Evolutionary conservation across 1,140 invertebrate genomes (phyloP), one percentile per base, ranked within the genome.

Genomic region (Andricus grossulariae): DNA sequence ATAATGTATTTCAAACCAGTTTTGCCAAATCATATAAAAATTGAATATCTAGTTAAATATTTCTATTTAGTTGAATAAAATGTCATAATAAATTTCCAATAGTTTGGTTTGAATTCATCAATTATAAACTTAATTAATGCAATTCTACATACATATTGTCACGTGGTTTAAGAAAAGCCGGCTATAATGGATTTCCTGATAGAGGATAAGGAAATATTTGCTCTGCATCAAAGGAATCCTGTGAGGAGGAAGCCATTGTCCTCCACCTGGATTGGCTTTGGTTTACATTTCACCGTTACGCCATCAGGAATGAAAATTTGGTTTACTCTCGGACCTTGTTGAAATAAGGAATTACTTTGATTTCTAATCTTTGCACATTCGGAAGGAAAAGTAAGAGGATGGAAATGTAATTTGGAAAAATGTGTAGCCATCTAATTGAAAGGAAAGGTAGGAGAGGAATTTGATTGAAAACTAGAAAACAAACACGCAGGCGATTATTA

Each of bases 261-360:
- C 25, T 21, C 60, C 39, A 10, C 10, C 60, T 66, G 15, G 39
- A 66, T 45, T 66, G 60, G 60, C 32, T 66, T n/a, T 45, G 60
- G 60, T 66, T 66, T 66, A 66, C 60, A 66, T 66, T 66, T 66
- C 60, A 66, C 60, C 21, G 39, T 39, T 66, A 66, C n/a, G 16
- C 25, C 25, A 66, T 45, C 60, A 66, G 32, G 15, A 66, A 66
- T 16, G 60, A 66, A 66, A 66, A 66, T 66, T 66, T 32, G 25
- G 25, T 66, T 66, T 39, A 12, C 60, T 32, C 25, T 60, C 18
- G 25, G 25, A 66, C 60, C n/a, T 32, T 66, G n/a, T 66, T 66
- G 60, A 13, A 66, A 66, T 66, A 66, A 66, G 60, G 25, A 66
- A 66, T 66, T 66, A 66, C 60, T 66, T 39, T n/a, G 21, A 32